phyloP scores from a whole-genome alignment of 2,888 invertebrate genomes.

The Melanophora roralis region DNA sequence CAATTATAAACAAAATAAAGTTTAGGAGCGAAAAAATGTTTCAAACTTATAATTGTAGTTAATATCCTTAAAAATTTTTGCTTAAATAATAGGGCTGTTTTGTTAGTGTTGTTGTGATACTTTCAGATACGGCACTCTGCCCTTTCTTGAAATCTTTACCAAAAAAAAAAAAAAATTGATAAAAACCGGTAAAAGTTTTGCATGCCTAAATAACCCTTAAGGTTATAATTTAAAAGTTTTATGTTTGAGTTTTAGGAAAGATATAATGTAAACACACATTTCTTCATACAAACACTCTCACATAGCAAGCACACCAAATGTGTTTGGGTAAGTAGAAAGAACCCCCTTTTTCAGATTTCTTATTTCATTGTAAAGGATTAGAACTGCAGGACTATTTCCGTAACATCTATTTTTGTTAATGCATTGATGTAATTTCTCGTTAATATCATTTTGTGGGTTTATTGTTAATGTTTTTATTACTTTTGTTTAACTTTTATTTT shows the following conservation, averaged over 20 bases:
- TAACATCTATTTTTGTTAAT: conserved; percentile 17
- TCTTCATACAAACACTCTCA: no score
- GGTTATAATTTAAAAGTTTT: conserved; percentile 59
- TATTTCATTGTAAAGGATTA: no score
- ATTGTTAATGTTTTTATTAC: conserved; percentile 58
- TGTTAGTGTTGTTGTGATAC: neutral
- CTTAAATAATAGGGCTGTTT: conserved; percentile 6
- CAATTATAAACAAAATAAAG: conserved; percentile 52
- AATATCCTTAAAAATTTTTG: conserved; percentile 28
- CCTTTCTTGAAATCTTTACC: neutral
- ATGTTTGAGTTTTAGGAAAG: conserved; percentile 33
- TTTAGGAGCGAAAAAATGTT: conserved; percentile 36
- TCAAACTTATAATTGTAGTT: conserved; percentile 51
- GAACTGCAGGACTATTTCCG: neutral
- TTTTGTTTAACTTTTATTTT: conserved; percentile 50
- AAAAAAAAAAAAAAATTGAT: conserved; percentile 1
- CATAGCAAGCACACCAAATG: conserved; percentile 20
- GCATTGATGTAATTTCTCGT: conserved; percentile 41
- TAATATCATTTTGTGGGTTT: conserved; percentile 54
- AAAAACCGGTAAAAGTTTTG: conserved; percentile 28
- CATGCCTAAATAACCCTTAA: conserved; percentile 51
- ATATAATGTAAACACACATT: neutral
- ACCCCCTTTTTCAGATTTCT: neutral
- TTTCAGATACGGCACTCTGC: neutral
- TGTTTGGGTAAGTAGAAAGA: neutral